Base-by-base conservation (phyloP, 1,140 invertebrate species). In the Ericerus pela region DNA sequence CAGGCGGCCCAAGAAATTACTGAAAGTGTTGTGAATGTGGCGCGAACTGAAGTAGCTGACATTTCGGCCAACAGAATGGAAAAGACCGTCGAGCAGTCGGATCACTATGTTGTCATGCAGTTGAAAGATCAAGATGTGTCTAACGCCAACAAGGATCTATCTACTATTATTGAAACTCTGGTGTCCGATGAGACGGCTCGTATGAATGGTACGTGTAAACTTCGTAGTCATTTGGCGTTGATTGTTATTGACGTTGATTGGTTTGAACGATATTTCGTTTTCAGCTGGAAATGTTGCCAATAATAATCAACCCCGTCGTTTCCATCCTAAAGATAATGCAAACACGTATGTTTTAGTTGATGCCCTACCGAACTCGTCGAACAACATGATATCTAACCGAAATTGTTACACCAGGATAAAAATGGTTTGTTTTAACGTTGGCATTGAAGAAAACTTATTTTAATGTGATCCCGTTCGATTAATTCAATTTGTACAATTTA, bases 1-100 rank as follows among this genome's bases (percentile, higher is more conserved):
- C 84, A 94, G 76, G 82, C 90, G 58, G 88, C 88, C 10, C 86
- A 92, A 69, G 85, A 88, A 37, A 85, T 96, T 63, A 85, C 90
- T 4, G 89, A 95, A 63, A 84, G 77, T 66, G 79, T 93, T 57
- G 71, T 91, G 47, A 85, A 82, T 33, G 81, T 88, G 55, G 41
- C 41, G 12, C 41, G 41, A 14, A 22, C 41, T 10, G 41, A 47
- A 47, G 22, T 47, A 14, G 37, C 38, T 22, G 30, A 30, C n/a
- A 56, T 26, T 6, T 56, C 30, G 51, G 18, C 30, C 24, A 53
- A 24, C 16, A 47, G 26, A 8, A 47, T 18, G 20, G 41, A 47
- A 8, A 47, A 47, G 18, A 22, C 41, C 6, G 8, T 24, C 2
- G 41, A 47, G 8, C 41, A 47, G 41, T 47, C 41, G 10, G 41